Evolutionary conservation across 2,888 invertebrate species (phyloP).

Genomic region (Ichneumon xanthorius): DNA sequence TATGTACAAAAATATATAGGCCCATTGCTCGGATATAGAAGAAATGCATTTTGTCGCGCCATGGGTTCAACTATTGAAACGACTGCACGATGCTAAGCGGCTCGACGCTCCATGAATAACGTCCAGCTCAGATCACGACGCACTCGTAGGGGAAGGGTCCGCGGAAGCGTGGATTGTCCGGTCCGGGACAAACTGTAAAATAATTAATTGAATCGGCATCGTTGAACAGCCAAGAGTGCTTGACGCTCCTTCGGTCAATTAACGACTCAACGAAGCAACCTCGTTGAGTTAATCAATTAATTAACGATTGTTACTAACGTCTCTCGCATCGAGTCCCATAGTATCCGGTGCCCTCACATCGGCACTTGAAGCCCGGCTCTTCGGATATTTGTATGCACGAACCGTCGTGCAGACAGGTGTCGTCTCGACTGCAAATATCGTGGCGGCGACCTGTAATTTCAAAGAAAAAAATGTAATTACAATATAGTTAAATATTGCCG

Average conservation of each 20-base stretch:
- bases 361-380: slow-evolving; percentile 89
- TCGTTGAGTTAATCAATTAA: slow-evolving; percentile 4
- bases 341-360: slow-evolving; percentile 91
- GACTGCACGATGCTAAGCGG: slow-evolving; percentile 12
- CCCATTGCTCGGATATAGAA: slow-evolving; percentile 32
- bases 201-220: slow-evolving; percentile 38
- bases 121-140: slow-evolving; percentile 87
- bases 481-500: not conserved
- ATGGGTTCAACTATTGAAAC: slow-evolving; percentile 38
- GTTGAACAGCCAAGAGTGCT: not conserved
- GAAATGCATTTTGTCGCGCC: slow-evolving; percentile 42
- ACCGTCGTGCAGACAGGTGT: slow-evolving; percentile 89
- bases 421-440: slow-evolving; percentile 88
- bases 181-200: slow-evolving; percentile 88
- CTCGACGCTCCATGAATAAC: not conserved
- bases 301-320: slow-evolving; percentile 85
- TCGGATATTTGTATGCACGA: slow-evolving; percentile 89
- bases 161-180: slow-evolving; percentile 82
- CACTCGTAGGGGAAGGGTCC: slow-evolving; percentile 89
- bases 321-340: slow-evolving; percentile 90
- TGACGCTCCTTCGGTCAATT: not conserved
- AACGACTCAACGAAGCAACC: not conserved
- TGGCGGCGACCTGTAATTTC: slow-evolving; percentile 84
- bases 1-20: slow-evolving; percentile 64
- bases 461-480: slow-evolving; percentile 39